Percentiles rank a stretch among this genome's conserved stretches.
These are phyloP conservation scores for Theristus sp. DNA, from an alignment of 2,888 invertebrate species.

Conservation along the genomic window DNA sequence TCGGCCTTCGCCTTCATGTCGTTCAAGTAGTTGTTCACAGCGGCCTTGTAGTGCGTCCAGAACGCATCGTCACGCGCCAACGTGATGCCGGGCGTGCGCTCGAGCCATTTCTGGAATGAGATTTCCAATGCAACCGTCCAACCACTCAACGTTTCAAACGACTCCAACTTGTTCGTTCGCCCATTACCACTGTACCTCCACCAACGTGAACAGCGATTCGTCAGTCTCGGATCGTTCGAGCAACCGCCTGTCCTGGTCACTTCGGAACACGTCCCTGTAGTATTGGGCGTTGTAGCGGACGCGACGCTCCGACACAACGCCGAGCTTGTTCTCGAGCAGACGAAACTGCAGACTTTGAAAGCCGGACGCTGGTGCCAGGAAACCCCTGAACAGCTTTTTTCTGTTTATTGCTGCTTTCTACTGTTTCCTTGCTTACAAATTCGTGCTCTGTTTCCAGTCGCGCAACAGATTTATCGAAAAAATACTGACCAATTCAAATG, in stretches of 20 bases:
- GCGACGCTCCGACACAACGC: conserved; percentile 52
- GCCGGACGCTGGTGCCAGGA: conserved; percentile 82
- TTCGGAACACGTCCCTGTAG: conserved; percentile 47
- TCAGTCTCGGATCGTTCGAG: conserved; percentile 52
- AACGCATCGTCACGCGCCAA: conserved; percentile 53
- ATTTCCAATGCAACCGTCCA: not conserved
- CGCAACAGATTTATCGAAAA: no score
- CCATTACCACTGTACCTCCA: conserved; percentile 48
- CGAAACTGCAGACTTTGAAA: conserved; percentile 91
- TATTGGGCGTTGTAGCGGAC: conserved; percentile 76
- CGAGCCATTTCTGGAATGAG: conserved; percentile 56
- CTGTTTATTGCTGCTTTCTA: not conserved
- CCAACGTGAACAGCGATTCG: conserved; percentile 61
- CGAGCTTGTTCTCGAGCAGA: conserved; percentile 77
- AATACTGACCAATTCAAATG: no score
- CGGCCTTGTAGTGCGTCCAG: conserved; percentile 65
- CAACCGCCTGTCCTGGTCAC: conserved; percentile 44
- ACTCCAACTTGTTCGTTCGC: not conserved
- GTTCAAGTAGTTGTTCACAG: conserved; percentile 43
- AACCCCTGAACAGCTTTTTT: conserved; percentile 42
- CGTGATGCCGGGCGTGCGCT: conserved; percentile 77
- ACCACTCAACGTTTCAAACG: no score
- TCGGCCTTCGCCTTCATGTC: conserved; percentile 24
- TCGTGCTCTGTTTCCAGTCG: no score
- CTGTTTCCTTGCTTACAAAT: no score